Base-by-base conservation (phyloP, 2,888 invertebrate genomes). In the Hybos culiciformis region DNA sequence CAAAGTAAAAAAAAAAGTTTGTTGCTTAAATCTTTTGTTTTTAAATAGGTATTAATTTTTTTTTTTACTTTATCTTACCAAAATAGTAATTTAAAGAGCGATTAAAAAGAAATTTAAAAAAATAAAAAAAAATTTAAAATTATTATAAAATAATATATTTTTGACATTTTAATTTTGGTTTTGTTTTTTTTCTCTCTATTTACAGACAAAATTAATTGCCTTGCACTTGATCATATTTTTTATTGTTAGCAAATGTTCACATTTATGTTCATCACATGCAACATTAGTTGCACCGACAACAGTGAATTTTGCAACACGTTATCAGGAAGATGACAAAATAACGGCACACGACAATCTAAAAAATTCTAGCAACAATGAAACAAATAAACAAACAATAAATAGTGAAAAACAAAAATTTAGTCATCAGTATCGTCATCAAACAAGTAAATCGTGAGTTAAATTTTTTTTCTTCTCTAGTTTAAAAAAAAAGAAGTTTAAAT, bases 141-240 rank as follows among this genome's bases (percentile, higher is more conserved):
- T n/a, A n/a, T n/a, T n/a, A n/a, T n/a, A n/a, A n/a, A n/a, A n/a
- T n/a, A n/a, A n/a, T n/a, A n/a, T n/a, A n/a, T n/a, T n/a, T n/a
- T n/a, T n/a, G n/a, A n/a, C n/a, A n/a, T n/a, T n/a, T n/a, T n/a
- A n/a, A n/a, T n/a, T n/a, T n/a, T n/a, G n/a, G n/a, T n/a, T n/a
- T n/a, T n/a, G n/a, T n/a, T n/a, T n/a, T n/a, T n/a, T n/a, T 39
- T 37, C 33, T 46, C 39, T 48, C 47, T 43, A 34, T 26, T 55
- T 53, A 15, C 54, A 60, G 60, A 59, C 59, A 59, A 60, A 59
- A 58, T 55, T 61, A 58, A 58, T 62, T 57, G 57, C 62, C 62
- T 63, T 66, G 60, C 62, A 61, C 61, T 63, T 63, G 58, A 56
- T 57, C 50, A 56, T 57, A 52, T 53, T 58, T 49, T 54, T 60